phyloP scores from a whole-genome alignment of 2,888 invertebrate species.

The Saturnia japonica region DNA sequence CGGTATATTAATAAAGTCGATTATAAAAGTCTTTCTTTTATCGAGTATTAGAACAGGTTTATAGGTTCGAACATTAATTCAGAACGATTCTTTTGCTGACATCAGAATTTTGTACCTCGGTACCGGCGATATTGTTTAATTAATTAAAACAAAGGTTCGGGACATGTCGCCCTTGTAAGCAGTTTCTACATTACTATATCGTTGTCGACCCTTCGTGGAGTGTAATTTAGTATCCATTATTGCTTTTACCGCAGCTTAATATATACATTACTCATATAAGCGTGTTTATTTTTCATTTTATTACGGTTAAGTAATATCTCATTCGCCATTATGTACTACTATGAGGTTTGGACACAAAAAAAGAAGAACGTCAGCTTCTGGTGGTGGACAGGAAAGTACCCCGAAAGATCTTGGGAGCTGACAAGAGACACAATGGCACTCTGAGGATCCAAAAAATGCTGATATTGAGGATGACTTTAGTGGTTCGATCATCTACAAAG shows the following conservation, averaged over 20 bases:
- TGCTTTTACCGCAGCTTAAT: background rate
- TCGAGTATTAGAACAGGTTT: background rate
- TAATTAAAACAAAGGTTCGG: background rate
- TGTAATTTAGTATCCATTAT: background rate
- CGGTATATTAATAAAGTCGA: no score
- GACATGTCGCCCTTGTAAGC: background rate
- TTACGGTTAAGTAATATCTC: no score
- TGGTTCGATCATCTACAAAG: no score
- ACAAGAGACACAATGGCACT: no score
- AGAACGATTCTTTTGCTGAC: background rate
- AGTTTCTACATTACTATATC: background rate
- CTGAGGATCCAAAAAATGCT: no score
- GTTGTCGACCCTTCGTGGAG: background rate
- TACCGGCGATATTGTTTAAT: background rate
- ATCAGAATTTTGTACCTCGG: background rate
- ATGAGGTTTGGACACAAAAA: no score
- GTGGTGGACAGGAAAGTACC: no score
- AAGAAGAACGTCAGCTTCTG: no score
- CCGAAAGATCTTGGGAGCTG: no score
- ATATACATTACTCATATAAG: background rate
- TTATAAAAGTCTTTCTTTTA: no score
- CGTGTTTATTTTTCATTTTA: background rate
- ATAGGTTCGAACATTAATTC: background rate
- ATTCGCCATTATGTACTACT: no score
- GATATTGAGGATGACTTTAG: no score